Evolutionary conservation across 2,888 invertebrate genomes (phyloP).

Genomic region (Lithodes maja): DNA sequence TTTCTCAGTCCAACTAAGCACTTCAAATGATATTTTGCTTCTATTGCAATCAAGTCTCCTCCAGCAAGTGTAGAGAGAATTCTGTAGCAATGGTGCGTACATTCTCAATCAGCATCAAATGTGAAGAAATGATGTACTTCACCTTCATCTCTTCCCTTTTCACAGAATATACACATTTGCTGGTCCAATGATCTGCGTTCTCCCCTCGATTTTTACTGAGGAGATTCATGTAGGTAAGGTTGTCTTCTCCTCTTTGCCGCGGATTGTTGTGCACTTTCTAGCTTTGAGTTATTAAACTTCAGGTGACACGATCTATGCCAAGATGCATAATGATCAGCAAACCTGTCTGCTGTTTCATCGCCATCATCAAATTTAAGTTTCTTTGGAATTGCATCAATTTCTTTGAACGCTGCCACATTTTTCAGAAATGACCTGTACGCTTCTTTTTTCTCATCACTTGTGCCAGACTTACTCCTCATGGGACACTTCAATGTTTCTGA

Average conservation of each 20-base stretch:
- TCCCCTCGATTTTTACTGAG: neutral
- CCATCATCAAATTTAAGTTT: conserved; percentile 6
- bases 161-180: no score
- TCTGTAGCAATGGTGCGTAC: conserved; percentile 27
- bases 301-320: conserved; percentile 26
- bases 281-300: conserved; percentile 30
- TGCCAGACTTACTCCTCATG: conserved; percentile 19
- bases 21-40: no score
- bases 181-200: no score
- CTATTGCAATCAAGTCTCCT: no score
- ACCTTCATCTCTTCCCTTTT: no score
- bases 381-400: conserved; percentile 8
- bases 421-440: conserved; percentile 22
- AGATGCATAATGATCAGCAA: conserved; percentile 31
- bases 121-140: no score
- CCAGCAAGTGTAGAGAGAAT: neutral
- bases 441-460: neutral
- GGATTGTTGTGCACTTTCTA: conserved; percentile 23
- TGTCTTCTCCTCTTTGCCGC: conserved; percentile 30
- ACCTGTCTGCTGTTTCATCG: conserved; percentile 30
- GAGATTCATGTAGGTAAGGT: conserved; percentile 17
- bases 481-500: conserved; percentile 22
- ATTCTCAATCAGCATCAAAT: conserved; percentile 13
- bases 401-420: conserved; percentile 16
- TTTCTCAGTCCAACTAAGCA: no score